These are phyloP conservation scores for Synergus umbraculus DNA, from an alignment of 2,888 invertebrate genomes.

Conservation along the genomic window DNA sequence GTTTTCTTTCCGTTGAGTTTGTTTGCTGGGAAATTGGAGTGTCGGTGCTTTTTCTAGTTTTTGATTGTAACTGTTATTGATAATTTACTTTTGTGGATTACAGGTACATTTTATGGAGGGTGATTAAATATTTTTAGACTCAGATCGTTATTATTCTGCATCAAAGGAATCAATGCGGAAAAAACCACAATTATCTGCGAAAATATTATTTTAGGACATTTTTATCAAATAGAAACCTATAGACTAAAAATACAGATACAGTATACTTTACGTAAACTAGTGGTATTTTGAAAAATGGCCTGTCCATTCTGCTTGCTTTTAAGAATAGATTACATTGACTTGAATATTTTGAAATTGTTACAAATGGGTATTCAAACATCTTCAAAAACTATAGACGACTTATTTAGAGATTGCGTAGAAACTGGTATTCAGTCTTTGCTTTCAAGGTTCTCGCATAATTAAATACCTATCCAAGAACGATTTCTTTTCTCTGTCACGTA, in stretches of 20 bases:
- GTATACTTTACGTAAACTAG: neutral
- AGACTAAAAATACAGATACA: neutral
- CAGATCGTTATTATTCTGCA: neutral
- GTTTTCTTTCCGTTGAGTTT: neutral
- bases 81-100: too few species aligned
- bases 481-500: neutral
- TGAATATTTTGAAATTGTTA: neutral
- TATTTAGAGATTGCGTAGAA: neutral
- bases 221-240: neutral
- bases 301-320: neutral
- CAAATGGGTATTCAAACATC: too few species aligned
- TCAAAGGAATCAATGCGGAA: neutral
- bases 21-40: neutral
- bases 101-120: neutral
- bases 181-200: neutral
- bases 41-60: neutral
- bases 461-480: neutral
- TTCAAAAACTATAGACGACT: too few species aligned
- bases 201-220: neutral
- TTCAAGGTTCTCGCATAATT: neutral
- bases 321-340: neutral
- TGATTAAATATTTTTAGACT: neutral
- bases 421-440: neutral
- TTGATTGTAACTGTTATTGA: too few species aligned
- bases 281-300: neutral